Base-by-base conservation (phyloP, 2,888 invertebrate genomes). In the Thymelicus acteon region DNA sequence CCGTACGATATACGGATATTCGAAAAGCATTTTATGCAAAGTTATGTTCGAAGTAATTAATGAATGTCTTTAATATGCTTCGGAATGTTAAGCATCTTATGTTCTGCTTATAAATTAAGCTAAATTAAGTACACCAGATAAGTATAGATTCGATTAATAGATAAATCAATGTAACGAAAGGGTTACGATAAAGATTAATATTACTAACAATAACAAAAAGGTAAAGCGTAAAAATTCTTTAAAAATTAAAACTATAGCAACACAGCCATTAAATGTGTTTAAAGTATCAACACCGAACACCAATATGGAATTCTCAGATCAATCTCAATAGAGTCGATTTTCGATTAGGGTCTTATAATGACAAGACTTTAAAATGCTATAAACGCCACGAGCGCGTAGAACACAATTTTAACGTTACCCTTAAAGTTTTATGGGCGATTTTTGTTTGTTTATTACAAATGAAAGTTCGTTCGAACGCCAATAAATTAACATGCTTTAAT, bases 401-500 rank as follows among this genome's bases (percentile, higher is more conserved):
- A 75, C 67, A 78, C 72, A 83, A 78, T 84, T 82, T 78, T 76
- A 74, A 78, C 85, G 75, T 75, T 88, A 82, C 73, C 74, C 12
- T 72, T 67, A 76, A 78, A 78, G 75, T 76, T 82, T 85, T 89
- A 92, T 81, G 86, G 83, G 78, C 80, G 81, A 85, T 85, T 88
- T 89, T 88, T 78, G 84, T 81, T 77, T 88, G 86, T 86, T 85
- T 85, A 84, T 82, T 79, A 84, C 85, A 87, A 87, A 89, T 87
- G 89, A 87, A 88, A 89, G 83, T 80, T 82, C 19, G 89, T 87
- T 87, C 84, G 90, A 86, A 88, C 85, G 85, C 86, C 88, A 90
- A 93, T 94, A 94, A 93, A 93, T 94, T 93, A 93, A 87, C 88
- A 87, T 88, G 86, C 87, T 92, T 92, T 94, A 94, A 94, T 93